Conservation (phyloP, 2,113 vertebrate genomes). For the Onychostoma macrolepis region DNA sequence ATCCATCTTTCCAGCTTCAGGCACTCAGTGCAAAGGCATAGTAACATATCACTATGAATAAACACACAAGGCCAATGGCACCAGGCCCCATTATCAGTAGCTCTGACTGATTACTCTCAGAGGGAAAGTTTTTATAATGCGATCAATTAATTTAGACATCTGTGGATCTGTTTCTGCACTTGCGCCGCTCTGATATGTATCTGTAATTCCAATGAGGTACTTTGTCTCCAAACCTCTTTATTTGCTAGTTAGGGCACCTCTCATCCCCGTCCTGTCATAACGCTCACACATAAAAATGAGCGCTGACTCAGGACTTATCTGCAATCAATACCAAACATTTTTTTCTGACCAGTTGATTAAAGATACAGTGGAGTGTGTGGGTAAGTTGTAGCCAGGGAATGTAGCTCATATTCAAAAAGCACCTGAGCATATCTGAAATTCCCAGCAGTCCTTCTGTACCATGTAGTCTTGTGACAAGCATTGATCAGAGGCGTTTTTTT, state of each 20-base stretch:
- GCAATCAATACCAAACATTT: slow-evolving; percentile 42
- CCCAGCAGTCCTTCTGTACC: slow-evolving; percentile 50
- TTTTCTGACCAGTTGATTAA: slow-evolving; percentile 41
- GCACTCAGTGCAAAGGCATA: slow-evolving; percentile 31
- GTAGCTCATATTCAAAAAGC: slow-evolving; percentile 54
- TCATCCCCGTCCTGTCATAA: slow-evolving; percentile 50
- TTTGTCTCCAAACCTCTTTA: slow-evolving; percentile 35
- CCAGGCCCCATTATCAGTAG: slow-evolving; percentile 34
- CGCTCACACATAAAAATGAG: slow-evolving; percentile 48
- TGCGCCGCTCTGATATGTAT: slow-evolving; percentile 1
- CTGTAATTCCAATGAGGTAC: slow-evolving; percentile 31
- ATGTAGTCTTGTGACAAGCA: slow-evolving; percentile 67
- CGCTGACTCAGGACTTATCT: slow-evolving; percentile 49
- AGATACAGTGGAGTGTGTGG: slow-evolving; percentile 28
- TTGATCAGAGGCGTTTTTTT: slow-evolving; percentile 64
- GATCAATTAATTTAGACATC: slow-evolving; percentile 38
- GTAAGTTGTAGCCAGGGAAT: slow-evolving; percentile 52
- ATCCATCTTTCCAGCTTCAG: slow-evolving; percentile 55
- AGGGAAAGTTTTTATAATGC: slow-evolving; percentile 38
- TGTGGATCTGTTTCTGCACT: slow-evolving; percentile 24
- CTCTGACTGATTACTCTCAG: slow-evolving; percentile 35
- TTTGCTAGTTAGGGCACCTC: slow-evolving; percentile 19
- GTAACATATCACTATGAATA: slow-evolving; percentile 75
- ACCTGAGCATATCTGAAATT: slow-evolving; percentile 63
- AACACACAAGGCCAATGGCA: slow-evolving; percentile 66